Evolutionary conservation across 2,113 vertebrate species (phyloP).

Genomic region (Peucedramus taeniatus): DNA sequence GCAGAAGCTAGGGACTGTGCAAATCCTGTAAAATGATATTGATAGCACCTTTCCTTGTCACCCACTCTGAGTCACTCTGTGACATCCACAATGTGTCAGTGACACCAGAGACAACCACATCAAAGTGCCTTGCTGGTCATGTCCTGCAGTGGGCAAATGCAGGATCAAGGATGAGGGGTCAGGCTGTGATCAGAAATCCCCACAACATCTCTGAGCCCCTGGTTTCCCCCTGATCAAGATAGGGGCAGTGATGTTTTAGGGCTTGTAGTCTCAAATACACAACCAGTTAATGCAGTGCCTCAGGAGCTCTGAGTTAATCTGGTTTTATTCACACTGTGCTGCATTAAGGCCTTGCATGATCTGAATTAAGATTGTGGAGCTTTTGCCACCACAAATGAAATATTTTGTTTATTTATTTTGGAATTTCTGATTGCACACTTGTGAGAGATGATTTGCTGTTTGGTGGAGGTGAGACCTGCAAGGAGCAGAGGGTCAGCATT

Average conservation of each 20-base stretch:
- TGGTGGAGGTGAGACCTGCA: neutral
- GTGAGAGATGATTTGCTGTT: neutral
- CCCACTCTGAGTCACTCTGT: neutral
- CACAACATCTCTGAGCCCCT: neutral
- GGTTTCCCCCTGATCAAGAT: accelerated
- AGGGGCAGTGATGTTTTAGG: neutral
- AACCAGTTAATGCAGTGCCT: neutral
- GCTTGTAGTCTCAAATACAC: neutral
- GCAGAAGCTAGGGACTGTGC: neutral
- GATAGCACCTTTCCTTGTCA: neutral
- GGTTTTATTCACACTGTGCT: neutral
- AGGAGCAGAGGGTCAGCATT: neutral
- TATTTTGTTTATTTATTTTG: accelerated
- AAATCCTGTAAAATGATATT: accelerated
- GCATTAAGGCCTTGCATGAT: neutral
- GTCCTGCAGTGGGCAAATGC: neutral
- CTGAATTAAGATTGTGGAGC: neutral
- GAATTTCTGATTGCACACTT: neutral
- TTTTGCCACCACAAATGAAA: neutral
- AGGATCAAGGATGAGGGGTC: neutral
- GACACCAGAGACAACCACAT: neutral
- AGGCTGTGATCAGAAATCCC: neutral
- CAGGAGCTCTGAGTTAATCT: neutral
- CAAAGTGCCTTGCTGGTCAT: neutral
- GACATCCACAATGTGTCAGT: neutral